These are phyloP conservation scores for Crossocerus cetratus DNA, from an alignment of 2,888 invertebrate genomes.

Conservation along the genomic window DNA sequence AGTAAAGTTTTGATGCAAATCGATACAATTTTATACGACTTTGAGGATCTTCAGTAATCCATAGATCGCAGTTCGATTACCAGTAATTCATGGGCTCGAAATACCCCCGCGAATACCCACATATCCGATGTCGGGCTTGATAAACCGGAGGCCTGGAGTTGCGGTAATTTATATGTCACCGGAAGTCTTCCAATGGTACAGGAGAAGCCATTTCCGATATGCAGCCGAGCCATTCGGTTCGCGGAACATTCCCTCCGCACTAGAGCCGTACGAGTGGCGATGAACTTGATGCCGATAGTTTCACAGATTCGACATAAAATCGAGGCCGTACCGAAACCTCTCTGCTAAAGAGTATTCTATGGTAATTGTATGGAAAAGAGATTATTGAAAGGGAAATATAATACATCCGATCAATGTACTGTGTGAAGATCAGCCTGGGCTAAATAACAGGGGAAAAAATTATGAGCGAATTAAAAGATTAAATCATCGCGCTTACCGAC, in stretches of 20 bases:
- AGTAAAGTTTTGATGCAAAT: no score
- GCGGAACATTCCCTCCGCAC: constrained; percentile 39
- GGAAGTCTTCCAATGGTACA: constrained; percentile 64
- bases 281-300: constrained; percentile 36
- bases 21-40: background rate
- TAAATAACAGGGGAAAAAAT: no score
- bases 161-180: constrained; percentile 44
- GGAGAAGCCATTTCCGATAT: no score
- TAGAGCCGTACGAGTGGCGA: constrained; percentile 6
- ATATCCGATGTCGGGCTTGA: constrained; percentile 24
- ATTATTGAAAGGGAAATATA: no score
- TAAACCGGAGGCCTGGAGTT: constrained; percentile 46
- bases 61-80: constrained; percentile 29
- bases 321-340: no score
- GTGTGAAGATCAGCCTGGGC: no score
- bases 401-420: no score
- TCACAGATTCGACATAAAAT: background rate
- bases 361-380: no score
- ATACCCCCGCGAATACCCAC: background rate
- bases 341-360: no score
- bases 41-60: constrained; percentile 10
- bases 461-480: no score
- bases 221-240: constrained; percentile 45
- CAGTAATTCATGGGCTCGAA: constrained; percentile 42
- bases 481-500: no score